A percentile compares a stretch with the other conserved stretches of the same genome.
Evolutionary conservation across 2,113 vertebrate genomes (phyloP).

Genomic region (Saguinus imperator): DNA sequence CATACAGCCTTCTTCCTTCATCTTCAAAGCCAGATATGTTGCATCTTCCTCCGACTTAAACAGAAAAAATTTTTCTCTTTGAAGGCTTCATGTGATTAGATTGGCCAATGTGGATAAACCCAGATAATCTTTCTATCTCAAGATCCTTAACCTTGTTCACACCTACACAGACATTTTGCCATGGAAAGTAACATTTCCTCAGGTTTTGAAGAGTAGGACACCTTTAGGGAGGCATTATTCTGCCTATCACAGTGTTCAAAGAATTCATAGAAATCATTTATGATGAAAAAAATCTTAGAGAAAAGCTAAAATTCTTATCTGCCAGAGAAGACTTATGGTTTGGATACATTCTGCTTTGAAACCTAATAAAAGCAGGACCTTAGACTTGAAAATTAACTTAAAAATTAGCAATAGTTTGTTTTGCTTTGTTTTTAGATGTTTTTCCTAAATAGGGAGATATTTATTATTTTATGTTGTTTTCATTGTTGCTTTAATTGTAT

Average conservation of each 20-base stretch:
- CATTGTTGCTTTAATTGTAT: background rate
- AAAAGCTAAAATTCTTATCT: background rate
- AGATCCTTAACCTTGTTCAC: background rate
- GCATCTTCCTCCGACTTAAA: background rate
- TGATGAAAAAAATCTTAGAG: background rate
- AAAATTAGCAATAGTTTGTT: background rate
- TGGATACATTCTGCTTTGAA: background rate
- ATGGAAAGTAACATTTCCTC: background rate
- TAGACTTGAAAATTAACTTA: background rate
- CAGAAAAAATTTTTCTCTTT: background rate
- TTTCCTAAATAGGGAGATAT: background rate
- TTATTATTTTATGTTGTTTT: background rate
- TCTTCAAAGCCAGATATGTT: background rate
- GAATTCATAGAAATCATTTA: background rate
- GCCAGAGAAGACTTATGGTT: background rate
- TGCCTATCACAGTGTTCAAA: background rate
- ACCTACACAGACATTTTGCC: background rate
- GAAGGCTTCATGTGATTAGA: background rate
- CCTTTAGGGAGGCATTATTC: background rate
- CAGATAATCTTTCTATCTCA: background rate
- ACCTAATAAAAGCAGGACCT: background rate
- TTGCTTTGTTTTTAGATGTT: background rate
- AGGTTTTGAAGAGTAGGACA: background rate
- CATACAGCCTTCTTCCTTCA: rapidly evolving
- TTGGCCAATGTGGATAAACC: background rate